These are phyloP conservation scores for Smutsia gigantea DNA, from an alignment of 2,797 vertebrate genomes.

Conservation along the genomic window DNA sequence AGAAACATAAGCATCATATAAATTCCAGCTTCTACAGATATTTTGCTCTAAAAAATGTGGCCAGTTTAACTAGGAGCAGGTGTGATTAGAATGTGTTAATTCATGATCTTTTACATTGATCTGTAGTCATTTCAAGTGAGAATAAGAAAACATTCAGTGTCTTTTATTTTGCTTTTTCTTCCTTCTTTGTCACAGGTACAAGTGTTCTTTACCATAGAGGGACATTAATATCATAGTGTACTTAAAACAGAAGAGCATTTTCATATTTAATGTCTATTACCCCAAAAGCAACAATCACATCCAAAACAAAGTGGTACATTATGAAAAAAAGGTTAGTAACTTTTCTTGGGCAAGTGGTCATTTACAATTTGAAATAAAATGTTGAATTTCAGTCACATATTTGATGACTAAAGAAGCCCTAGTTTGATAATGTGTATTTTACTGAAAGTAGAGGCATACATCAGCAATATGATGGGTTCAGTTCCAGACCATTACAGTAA, in stretches of 20 bases:
- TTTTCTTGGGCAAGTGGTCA: neutral
- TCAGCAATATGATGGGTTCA: too few species aligned
- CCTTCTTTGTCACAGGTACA: neutral
- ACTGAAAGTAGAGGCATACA: neutral
- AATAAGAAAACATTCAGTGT: neutral
- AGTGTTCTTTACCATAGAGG: neutral
- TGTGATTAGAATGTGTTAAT: neutral
- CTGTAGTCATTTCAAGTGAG: neutral
- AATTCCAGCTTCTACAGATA: neutral
- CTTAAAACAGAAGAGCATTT: slow-evolving; percentile 23
- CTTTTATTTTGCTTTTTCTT: neutral
- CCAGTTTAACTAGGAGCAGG: neutral
- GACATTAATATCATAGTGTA: neutral
- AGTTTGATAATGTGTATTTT: neutral
- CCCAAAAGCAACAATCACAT: slow-evolving; percentile 10
- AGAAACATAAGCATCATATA: neutral
- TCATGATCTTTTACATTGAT: neutral
- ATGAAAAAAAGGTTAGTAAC: neutral
- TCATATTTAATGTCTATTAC: neutral
- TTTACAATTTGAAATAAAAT: slow-evolving; percentile 46
- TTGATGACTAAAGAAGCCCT: neutral
- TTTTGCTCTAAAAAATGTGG: neutral
- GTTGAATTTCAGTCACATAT: neutral
- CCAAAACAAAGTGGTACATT: slow-evolving; percentile 36
- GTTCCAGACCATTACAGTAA: too few species aligned